Evolutionary conservation across 2,888 invertebrate species (phyloP).

Genomic region (Lucinisca nassula): DNA sequence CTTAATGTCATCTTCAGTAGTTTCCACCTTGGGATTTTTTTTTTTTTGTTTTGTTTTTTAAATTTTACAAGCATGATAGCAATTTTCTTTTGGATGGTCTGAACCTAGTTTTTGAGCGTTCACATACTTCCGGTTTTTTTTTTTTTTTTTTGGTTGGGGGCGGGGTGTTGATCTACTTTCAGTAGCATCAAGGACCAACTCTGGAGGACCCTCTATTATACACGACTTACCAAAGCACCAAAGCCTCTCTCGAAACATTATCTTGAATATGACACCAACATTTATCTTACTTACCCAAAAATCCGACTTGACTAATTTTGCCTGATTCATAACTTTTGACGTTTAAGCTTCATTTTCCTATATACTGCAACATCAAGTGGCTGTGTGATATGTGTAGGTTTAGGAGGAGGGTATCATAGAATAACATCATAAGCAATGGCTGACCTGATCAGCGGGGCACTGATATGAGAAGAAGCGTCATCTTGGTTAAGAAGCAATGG

Average conservation of each 20-base stretch:
- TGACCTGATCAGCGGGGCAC: constrained; percentile 17
- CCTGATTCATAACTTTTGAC: constrained; percentile 24
- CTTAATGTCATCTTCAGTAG: too few relatives aligned
- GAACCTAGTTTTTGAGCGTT: too few relatives aligned
- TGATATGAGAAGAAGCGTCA: constrained; percentile 49
- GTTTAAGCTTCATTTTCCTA: constrained; percentile 48
- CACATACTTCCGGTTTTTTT: too few relatives aligned
- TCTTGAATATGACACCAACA: constrained; percentile 23
- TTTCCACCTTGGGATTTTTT: too few relatives aligned
- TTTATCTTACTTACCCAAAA: constrained; percentile 33
- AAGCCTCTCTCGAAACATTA: constrained; percentile 21
- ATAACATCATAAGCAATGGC: constrained; percentile 56
- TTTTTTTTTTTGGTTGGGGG: too few relatives aligned
- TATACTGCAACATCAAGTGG: constrained; percentile 54
- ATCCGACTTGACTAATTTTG: constrained; percentile 18
- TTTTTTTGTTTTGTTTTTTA: too few relatives aligned
- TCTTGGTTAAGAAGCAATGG: constrained; percentile 43
- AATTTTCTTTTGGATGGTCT: too few relatives aligned
- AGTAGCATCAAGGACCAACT: too few relatives aligned
- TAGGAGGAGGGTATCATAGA: constrained; percentile 43
- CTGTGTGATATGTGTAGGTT: not conserved
- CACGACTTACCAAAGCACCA: constrained; percentile 25
- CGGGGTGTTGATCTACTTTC: too few relatives aligned
- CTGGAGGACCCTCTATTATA: constrained; percentile 19
- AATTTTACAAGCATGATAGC: too few relatives aligned